Conservation (phyloP, 2,888 invertebrate species). For the Drosophila atripex region DNA sequence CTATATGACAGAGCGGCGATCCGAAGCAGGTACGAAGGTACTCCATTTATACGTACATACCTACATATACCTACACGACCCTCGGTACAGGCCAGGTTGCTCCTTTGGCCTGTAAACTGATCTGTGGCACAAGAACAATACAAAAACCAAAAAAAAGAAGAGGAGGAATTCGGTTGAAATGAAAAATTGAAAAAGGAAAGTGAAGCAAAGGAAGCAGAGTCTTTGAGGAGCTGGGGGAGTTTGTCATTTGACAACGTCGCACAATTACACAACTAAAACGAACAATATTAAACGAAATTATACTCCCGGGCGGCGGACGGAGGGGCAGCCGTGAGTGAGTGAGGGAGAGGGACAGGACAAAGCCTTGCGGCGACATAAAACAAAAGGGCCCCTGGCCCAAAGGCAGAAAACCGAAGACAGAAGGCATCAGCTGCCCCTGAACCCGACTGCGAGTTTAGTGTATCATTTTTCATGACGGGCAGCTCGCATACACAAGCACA, state of each 20-base stretch:
- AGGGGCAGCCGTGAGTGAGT: neutral
- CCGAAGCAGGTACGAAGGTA: constrained; percentile 24
- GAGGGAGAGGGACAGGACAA: constrained; percentile 57
- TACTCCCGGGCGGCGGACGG: constrained; percentile 38
- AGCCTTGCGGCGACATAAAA: constrained; percentile 74
- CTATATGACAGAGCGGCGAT: constrained; percentile 32
- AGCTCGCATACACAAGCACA: constrained; percentile 14
- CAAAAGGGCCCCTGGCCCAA: constrained; percentile 74
- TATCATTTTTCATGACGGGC: constrained; percentile 76
- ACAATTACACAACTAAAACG: constrained; percentile 78
- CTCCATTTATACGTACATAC: constrained; percentile 1
- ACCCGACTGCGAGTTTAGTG: constrained; percentile 62
- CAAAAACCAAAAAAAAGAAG: constrained; percentile 20
- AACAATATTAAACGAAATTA: constrained; percentile 77
- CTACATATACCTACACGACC: constrained; percentile 31
- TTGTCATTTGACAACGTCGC: constrained; percentile 56
- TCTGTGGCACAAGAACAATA: constrained; percentile 33
- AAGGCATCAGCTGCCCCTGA: constrained; percentile 57
- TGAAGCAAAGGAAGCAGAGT: constrained; percentile 54
- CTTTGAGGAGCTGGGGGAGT: constrained; percentile 26
- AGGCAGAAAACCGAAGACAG: constrained; percentile 65
- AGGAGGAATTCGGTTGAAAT: constrained; percentile 62
- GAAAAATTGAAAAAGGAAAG: constrained; percentile 71
- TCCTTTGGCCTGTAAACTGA: constrained; percentile 34
- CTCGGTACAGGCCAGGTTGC: constrained; percentile 29